phyloP scores from a whole-genome alignment of 1,140 invertebrate genomes.

The Drosophila varians region DNA sequence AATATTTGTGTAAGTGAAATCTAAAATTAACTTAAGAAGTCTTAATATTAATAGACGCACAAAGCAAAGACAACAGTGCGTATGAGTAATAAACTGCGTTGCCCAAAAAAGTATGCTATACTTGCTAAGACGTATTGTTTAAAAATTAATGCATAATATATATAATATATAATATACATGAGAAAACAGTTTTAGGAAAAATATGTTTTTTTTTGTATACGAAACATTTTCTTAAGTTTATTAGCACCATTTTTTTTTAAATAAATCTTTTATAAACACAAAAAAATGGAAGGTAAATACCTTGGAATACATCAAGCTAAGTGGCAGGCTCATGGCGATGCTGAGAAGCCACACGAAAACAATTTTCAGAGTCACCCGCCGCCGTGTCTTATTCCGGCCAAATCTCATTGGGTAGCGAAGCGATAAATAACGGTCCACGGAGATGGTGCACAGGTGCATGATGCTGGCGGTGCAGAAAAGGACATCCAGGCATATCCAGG shows the following conservation, averaged over 20 bases:
- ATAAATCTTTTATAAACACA: no score
- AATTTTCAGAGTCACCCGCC: slow-evolving; percentile 94
- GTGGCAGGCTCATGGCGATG: slow-evolving; percentile 93
- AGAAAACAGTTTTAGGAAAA: no score
- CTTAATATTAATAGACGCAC: no score
- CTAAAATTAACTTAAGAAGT: no score
- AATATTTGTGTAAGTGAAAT: no score
- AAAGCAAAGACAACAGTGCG: background rate
- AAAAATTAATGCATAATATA: no score
- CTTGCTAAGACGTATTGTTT: no score
- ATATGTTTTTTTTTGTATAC: no score
- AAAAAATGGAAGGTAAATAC: slow-evolving; percentile 80
- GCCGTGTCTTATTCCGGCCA: slow-evolving; percentile 93
- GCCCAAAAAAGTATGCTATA: background rate
- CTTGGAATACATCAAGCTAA: slow-evolving; percentile 94
- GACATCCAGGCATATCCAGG: slow-evolving; percentile 96
- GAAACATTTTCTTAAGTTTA: no score
- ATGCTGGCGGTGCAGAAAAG: slow-evolving; percentile 98
- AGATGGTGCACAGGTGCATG: slow-evolving; percentile 98
- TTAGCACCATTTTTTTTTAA: no score
- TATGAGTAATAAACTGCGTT: background rate
- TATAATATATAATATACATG: no score
- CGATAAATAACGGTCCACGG: slow-evolving; percentile 94
- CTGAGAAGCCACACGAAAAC: slow-evolving; percentile 95
- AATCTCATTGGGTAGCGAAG: slow-evolving; percentile 95